Percentiles rank a stretch among this genome's conserved stretches.
Evolutionary conservation across 2,888 invertebrate species (phyloP).

Genomic region (Helicoverpa assulta): DNA sequence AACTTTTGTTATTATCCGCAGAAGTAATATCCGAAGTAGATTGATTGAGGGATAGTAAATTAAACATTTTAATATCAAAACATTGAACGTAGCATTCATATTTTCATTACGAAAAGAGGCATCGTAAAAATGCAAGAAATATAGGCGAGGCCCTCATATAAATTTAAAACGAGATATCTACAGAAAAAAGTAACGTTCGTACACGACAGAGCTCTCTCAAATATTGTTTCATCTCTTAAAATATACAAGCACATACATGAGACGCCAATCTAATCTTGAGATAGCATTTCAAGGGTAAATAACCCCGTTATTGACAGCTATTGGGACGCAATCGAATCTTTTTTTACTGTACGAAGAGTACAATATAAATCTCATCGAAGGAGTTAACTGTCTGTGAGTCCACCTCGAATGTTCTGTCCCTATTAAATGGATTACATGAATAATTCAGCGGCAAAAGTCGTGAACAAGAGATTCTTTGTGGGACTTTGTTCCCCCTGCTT

Average conservation of each 20-base stretch:
- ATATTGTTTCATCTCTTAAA: constrained; percentile 43
- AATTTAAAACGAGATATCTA: constrained; percentile 29
- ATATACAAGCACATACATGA: constrained; percentile 46
- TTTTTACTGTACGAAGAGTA: constrained; percentile 61
- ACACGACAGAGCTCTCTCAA: constrained; percentile 33
- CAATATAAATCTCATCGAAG: constrained; percentile 68
- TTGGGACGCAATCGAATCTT: constrained; percentile 57
- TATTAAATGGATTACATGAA: constrained; percentile 88
- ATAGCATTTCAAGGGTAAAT: constrained; percentile 54
- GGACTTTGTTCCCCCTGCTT: constrained; percentile 61
- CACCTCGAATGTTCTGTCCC: constrained; percentile 65
- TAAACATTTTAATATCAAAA: not conserved
- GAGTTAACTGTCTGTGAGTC: constrained; percentile 60
- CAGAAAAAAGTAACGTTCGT: constrained; percentile 20
- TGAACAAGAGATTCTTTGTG: constrained; percentile 71
- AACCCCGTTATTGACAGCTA: constrained; percentile 59
- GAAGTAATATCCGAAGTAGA: constrained; percentile 9
- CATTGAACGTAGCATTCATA: constrained; percentile 8
- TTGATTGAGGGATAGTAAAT: not conserved
- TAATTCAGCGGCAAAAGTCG: constrained; percentile 81
- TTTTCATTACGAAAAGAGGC: constrained; percentile 23
- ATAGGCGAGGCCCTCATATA: constrained; percentile 7
- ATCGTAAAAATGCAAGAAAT: constrained; percentile 15
- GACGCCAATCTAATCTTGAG: constrained; percentile 57
- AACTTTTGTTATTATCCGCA: constrained; percentile 31